Conservation (phyloP, 2,888 invertebrate genomes). For the Dioctria rufipes region DNA sequence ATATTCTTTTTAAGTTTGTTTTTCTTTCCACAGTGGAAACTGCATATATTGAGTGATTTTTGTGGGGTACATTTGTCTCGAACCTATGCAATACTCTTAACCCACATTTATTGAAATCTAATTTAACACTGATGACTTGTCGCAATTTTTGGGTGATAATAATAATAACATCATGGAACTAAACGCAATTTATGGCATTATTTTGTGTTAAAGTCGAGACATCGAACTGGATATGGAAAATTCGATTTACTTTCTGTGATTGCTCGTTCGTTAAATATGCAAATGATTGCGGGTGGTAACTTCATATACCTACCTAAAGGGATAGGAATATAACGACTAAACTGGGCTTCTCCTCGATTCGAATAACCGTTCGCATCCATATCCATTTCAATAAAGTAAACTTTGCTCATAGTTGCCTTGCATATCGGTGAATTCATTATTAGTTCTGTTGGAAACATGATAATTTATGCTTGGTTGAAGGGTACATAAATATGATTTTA, state of each 20-base stretch:
- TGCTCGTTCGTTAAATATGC: slow-evolving; percentile 43
- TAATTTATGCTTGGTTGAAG: background rate
- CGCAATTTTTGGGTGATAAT: background rate
- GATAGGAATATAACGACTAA: background rate
- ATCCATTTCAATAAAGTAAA: slow-evolving; percentile 49
- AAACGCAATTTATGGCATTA: slow-evolving; percentile 17
- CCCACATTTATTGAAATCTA: no score
- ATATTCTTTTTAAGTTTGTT: background rate
- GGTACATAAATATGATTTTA: background rate
- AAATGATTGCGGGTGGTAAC: slow-evolving; percentile 12
- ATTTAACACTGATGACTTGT: background rate
- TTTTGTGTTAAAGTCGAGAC: slow-evolving; percentile 9
- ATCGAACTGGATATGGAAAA: slow-evolving; percentile 2
- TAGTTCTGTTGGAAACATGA: background rate
- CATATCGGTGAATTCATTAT: background rate
- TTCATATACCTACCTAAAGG: background rate
- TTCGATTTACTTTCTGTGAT: slow-evolving; percentile 29
- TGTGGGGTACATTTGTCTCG: no score
- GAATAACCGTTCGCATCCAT: background rate
- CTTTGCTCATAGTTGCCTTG: slow-evolving; percentile 14
- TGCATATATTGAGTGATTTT: no score
- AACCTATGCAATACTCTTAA: no score
- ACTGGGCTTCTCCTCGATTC: background rate
- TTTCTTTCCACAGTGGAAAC: background rate
- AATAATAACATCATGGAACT: background rate